Conservation (phyloP, 2,888 invertebrate species). For the Hyposoter dolosus region DNA sequence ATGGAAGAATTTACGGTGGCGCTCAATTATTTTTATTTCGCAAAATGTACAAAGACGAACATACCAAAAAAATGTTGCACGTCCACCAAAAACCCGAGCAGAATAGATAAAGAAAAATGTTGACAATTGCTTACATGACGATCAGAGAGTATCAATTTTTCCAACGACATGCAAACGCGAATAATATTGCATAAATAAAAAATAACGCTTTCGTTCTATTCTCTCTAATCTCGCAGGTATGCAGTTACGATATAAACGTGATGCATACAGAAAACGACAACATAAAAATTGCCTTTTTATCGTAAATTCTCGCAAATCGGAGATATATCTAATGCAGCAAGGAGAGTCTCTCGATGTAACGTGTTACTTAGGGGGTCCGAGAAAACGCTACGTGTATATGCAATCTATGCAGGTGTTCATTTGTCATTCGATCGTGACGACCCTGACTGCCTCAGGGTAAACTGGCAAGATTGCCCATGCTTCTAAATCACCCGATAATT, state of each 20-base stretch:
- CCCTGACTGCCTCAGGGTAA: constrained; percentile 68
- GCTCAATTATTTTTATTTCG: too few species aligned
- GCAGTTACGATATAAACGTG: constrained; percentile 43
- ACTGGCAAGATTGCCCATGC: constrained; percentile 61
- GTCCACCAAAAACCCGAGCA: neutral
- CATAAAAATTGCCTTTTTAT: constrained; percentile 39
- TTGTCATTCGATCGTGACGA: constrained; percentile 67
- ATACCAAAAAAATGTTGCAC: neutral
- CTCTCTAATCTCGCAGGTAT: constrained; percentile 38
- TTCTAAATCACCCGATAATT: constrained; percentile 65
- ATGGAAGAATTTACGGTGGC: neutral
- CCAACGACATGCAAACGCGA: neutral
- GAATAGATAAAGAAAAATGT: neutral
- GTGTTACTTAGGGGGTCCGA: constrained; percentile 34
- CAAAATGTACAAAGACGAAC: too few species aligned
- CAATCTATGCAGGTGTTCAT: constrained; percentile 64
- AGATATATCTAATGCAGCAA: constrained; percentile 14
- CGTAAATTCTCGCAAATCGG: neutral
- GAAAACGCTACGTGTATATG: constrained; percentile 38
- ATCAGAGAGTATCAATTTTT: neutral
- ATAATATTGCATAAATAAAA: neutral
- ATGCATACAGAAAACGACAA: neutral
- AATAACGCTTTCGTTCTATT: constrained; percentile 10
- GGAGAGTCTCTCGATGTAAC: constrained; percentile 49
- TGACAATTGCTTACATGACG: neutral